Base-by-base conservation (phyloP, 2,888 invertebrate species). In the Cryptus armator region DNA sequence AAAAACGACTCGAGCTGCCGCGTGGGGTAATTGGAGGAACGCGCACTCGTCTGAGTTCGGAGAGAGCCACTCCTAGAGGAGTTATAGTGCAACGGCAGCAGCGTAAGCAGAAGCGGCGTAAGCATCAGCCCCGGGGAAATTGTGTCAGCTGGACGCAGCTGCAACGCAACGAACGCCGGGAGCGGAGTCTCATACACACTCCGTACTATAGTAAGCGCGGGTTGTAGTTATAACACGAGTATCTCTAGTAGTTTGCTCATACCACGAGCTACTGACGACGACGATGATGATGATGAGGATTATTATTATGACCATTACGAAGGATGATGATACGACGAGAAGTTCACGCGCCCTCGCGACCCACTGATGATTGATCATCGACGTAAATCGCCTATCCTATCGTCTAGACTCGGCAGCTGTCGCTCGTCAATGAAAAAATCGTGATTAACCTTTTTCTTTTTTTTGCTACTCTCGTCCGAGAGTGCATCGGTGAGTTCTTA, bases 121-220 rank as follows among this genome's bases (percentile, higher is more conserved):
- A 79, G 51, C 77, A 72, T 56, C 81, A 84, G 77, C 84, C 84
- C 77, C 84, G 81, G 68, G 83, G 78, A 83, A 86, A 86, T 83
- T 83, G 83, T 81, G 83, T 86, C 86, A 86, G 86, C 86, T 86
- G 86, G 77, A 86, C 83, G 86, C 86, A 86, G 86, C 86, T 86
- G 86, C 86, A 83, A 64, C 76, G 78, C 78, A 48, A 74, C 76
- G 72, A 84, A 64, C 62, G 81, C 59, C 79, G 75, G 79, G 79
- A 80, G 79, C 79, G 37, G 37, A 37, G 12, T 51, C 9, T 53
- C 53, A 16, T 19, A 19, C 53, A 53, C 6, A 3, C 19, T 56
- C 56, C 7, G 12, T 56, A 10, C 53, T 53, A 16, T 6, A 19
- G 56, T 10, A 4, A 37, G 24, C 24, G 24, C 3, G 3, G 56